A percentile compares a stretch with the other conserved stretches of the same genome.
Evolutionary conservation across 1,140 invertebrate genomes (phyloP).

Genomic region (Pogonus chalceus): DNA sequence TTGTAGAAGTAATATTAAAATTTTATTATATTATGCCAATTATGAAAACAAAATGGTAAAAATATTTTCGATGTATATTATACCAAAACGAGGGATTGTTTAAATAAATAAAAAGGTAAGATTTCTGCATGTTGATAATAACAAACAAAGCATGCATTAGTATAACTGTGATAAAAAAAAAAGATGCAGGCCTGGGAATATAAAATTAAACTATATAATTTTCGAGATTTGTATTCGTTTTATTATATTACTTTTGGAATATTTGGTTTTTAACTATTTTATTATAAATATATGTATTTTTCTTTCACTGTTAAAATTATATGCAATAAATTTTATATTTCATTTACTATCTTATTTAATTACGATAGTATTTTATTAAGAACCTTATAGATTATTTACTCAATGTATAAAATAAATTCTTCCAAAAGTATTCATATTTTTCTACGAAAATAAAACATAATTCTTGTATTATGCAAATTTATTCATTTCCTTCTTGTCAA

Average conservation of each 20-base stretch:
- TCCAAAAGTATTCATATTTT: no score
- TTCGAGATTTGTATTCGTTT: constrained; percentile 8
- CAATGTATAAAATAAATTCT: no score
- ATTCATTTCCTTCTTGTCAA: no score
- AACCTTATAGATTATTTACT: no score
- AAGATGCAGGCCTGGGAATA: not conserved
- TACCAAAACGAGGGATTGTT: not conserved
- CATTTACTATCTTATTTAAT: not conserved
- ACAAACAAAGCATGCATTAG: constrained; percentile 12
- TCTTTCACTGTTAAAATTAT: not conserved
- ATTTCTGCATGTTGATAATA: constrained; percentile 3
- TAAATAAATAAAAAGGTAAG: not conserved
- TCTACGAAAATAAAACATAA: no score
- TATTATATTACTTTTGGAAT: not conserved
- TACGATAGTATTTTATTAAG: no score
- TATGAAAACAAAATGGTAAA: not conserved
- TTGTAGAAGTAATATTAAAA: not conserved
- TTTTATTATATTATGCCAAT: not conserved
- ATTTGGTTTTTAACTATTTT: not conserved
- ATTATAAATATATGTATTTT: not conserved
- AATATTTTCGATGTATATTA: constrained; percentile 1
- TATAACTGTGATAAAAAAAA: constrained; percentile 16
- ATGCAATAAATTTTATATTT: not conserved
- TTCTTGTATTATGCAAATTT: no score
- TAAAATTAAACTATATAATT: constrained; percentile 12